Evolutionary conservation across 2,888 invertebrate genomes (phyloP).

Genomic region (Palloptera scutellata): DNA sequence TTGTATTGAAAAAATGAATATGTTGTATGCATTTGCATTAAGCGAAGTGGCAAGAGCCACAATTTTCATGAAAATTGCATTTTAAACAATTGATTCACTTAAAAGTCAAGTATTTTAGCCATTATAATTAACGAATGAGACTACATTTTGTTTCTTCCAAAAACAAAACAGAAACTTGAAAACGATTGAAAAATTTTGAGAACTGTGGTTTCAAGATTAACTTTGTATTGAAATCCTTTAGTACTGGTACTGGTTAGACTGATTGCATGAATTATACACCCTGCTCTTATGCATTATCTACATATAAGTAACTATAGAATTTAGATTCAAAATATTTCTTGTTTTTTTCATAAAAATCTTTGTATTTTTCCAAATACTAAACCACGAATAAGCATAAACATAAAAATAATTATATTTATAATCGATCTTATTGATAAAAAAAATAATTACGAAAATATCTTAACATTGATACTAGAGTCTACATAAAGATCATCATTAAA

Average conservation of each 20-base stretch:
- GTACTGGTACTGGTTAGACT: slow-evolving; percentile 18
- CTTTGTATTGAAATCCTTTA: slow-evolving; percentile 11
- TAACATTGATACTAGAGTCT: too few relatives aligned
- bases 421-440: too few relatives aligned
- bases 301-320: not conserved
- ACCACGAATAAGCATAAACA: not conserved
- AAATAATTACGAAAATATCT: too few relatives aligned
- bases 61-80: too few relatives aligned
- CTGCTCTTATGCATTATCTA: not conserved
- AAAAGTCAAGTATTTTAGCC: too few relatives aligned
- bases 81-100: too few relatives aligned
- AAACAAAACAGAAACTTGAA: not conserved
- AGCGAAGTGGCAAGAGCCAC: too few relatives aligned
- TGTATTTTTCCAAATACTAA: slow-evolving; percentile 11
- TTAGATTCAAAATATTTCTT: not conserved
- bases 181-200: not conserved
- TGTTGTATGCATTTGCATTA: too few relatives aligned
- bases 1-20: too few relatives aligned
- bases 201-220: slow-evolving; percentile 19
- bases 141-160: not conserved
- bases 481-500: too few relatives aligned
- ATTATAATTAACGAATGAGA: too few relatives aligned
- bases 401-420: too few relatives aligned
- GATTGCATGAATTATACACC: slow-evolving; percentile 11
- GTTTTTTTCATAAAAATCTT: slow-evolving; percentile 8